Percentiles rank a stretch among this genome's conserved stretches.
Conservation (phyloP, 2,113 vertebrate genomes). For the Orthonyx spaldingii region DNA sequence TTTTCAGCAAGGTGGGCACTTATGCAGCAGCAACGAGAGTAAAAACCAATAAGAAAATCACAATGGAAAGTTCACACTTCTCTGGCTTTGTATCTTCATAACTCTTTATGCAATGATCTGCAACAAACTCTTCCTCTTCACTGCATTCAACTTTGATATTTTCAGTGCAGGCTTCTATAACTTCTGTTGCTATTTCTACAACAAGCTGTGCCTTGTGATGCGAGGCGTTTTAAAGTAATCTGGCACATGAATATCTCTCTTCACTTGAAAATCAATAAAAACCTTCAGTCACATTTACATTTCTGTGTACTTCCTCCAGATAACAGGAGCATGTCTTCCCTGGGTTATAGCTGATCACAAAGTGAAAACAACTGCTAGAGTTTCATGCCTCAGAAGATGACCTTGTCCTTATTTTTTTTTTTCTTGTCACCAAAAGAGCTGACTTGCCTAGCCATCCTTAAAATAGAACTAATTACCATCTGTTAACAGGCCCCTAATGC, state of each 20-base stretch:
- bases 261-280: constrained; percentile 14
- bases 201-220: not conserved
- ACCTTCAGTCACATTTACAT: not conserved
- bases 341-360: not conserved
- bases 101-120: not conserved
- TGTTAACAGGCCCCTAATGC: not conserved
- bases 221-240: not conserved
- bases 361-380: not conserved
- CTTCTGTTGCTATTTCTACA: constrained; percentile 33
- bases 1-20: not conserved
- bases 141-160: not conserved
- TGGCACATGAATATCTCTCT: not conserved
- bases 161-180: not conserved
- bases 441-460: not conserved
- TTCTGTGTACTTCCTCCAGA: not conserved
- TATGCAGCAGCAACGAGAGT: not conserved
- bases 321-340: not conserved
- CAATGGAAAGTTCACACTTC: not conserved
- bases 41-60: not conserved
- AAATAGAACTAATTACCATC: not conserved
- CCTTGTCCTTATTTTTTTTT: not conserved
- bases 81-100: not conserved
- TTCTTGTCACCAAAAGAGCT: not conserved
- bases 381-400: not conserved
- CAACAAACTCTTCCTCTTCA: not conserved